These are phyloP conservation scores for Chaetura pelagica DNA, from an alignment of 2,113 vertebrate species.

Conservation along the genomic window DNA sequence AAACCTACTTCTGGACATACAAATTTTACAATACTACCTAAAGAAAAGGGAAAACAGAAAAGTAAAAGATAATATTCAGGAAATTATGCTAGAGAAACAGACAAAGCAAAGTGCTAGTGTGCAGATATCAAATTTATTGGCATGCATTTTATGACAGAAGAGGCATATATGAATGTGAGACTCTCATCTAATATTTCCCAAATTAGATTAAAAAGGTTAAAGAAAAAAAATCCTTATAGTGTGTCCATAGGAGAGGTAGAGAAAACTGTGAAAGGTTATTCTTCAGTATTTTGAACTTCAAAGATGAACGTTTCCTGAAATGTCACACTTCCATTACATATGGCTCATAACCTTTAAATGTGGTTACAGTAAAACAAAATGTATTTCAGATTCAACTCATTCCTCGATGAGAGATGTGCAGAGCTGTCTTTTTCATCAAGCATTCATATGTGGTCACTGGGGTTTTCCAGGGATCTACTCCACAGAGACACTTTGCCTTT, in stretches of 20 bases:
- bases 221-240: not conserved
- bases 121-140: not conserved
- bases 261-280: not conserved
- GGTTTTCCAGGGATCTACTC: not conserved
- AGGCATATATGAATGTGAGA: not conserved
- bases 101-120: not conserved
- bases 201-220: not conserved
- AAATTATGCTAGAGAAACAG: not conserved
- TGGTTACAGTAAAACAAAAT: not conserved
- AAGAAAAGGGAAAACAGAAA: not conserved
- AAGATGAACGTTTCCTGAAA: constrained; percentile 29
- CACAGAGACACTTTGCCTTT: not conserved
- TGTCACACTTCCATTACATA: constrained; percentile 32
- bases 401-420: not conserved
- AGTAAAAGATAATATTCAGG: not conserved
- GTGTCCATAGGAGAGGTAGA: not conserved
- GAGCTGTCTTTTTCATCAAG: not conserved
- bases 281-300: not conserved
- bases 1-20: not conserved
- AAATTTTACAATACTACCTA: not conserved
- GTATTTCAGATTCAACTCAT: not conserved
- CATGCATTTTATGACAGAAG: not conserved
- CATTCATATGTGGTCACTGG: not conserved
- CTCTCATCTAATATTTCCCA: not conserved
- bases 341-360: constrained; percentile 51